Conservation (phyloP, 1,140 invertebrate species). For the Rhopalosiphum padi region DNA sequence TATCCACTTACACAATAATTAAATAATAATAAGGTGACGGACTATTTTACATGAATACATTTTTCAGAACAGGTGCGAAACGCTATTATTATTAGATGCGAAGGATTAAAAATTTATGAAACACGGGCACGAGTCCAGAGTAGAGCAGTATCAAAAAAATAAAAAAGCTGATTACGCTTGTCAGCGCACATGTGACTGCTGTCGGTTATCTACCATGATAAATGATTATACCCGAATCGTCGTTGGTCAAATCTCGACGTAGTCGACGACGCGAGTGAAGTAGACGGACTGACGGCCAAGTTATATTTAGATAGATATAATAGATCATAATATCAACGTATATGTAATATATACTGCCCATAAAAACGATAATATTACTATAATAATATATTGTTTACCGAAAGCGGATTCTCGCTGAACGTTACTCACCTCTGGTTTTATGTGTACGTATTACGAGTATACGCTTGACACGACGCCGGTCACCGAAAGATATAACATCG, state of each 20-base stretch:
- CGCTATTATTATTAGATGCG: neutral
- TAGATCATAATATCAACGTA: neutral
- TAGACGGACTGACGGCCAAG: neutral
- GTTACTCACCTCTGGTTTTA: neutral
- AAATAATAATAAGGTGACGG: neutral
- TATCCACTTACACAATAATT: neutral
- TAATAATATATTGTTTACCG: neutral
- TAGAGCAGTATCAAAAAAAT: neutral
- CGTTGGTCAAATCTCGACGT: neutral
- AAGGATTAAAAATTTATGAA: neutral
- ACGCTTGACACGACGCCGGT: neutral
- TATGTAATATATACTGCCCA: neutral
- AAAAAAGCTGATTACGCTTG: neutral
- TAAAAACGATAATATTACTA: neutral
- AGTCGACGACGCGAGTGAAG: neutral
- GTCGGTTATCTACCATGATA: neutral
- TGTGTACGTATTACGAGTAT: neutral
- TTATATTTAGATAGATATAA: neutral
- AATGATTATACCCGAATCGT: neutral
- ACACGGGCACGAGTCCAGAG: no score
- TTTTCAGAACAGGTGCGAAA: neutral
- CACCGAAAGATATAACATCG: neutral
- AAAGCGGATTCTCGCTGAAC: neutral
- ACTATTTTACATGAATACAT: neutral
- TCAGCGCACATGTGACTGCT: slow-evolving; percentile 2